Base-by-base conservation (phyloP, 2,888 invertebrate genomes). In the Cryptus viduatorius region DNA sequence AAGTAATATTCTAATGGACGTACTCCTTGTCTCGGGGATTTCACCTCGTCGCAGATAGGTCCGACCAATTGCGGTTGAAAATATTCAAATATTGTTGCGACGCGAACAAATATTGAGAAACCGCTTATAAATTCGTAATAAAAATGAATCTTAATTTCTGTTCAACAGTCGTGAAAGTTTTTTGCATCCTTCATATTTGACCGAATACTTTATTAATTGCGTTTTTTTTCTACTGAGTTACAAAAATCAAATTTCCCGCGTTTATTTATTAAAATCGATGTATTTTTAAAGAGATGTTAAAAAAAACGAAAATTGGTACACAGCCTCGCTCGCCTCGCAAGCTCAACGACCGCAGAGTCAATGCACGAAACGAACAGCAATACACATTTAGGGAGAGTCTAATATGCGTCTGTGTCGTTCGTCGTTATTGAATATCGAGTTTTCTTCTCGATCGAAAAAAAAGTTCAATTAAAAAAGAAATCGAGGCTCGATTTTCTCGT, bases 341-440 rank as follows among this genome's bases (percentile, higher is more conserved):
- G 88, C 88, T 88, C 87, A 86, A 88, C 83, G 86, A 85, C 86
- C 79, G 71, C 86, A 71, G 80, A 91, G 90, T 91, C 90, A 90
- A 91, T 91, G 90, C 89, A 88, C 87, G 87, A 89, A 90, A 89
- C 86, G 71, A 87, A 88, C 88, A 91, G 91, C 91, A 91, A 91
- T 91, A 91, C 90, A 87, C 80, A 80, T 79, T 83, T 86, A 87
- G 84, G 71, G 69, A 83, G 71, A 77, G 16, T 76, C 75, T 83
- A 87, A 87, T 85, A 81, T 79, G 75, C 86, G 81, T 81, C 71
- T 64, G 59, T 61, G 81, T 81, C 61, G 84, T 75, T 82, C 46
- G 24, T 50, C 76, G 69, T 85, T 44, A 67, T 59, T 61, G 64
- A 84, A 79, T 73, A 73, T 73, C 69, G 77, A 80, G 46, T 71